phyloP scores from a whole-genome alignment of 1,140 invertebrate genomes.

The Parasteatoda tepidariorum region DNA sequence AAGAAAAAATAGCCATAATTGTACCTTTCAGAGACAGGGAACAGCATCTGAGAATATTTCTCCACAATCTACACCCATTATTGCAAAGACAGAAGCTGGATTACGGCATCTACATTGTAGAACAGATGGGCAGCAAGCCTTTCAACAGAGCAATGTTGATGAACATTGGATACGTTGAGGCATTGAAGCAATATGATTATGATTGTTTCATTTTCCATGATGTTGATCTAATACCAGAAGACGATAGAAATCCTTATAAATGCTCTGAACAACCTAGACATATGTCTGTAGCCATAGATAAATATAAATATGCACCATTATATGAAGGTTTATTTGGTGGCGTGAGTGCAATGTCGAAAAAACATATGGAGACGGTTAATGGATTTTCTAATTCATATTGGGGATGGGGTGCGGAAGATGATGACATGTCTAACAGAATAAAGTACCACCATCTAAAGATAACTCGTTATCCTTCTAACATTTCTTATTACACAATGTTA shows the following conservation, averaged over 20 bases:
- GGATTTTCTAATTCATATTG: constrained; percentile 93
- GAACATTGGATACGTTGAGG: constrained; percentile 94
- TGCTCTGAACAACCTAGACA: constrained; percentile 77
- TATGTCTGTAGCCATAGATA: constrained; percentile 65
- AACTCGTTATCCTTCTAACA: too few relatives aligned
- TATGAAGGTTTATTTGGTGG: constrained; percentile 74
- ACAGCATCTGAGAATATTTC: constrained; percentile 70
- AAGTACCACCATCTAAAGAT: too few relatives aligned
- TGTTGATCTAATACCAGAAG: constrained; percentile 92
- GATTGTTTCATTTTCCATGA: constrained; percentile 95
- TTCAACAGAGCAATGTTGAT: constrained; percentile 95
- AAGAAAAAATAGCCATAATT: constrained; percentile 70
- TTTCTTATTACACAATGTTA: too few relatives aligned
- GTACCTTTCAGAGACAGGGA: constrained; percentile 72
- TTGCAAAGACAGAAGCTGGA: constrained; percentile 73
- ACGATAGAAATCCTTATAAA: constrained; percentile 91
- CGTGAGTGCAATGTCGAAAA: constrained; percentile 83
- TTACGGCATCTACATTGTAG: constrained; percentile 74
- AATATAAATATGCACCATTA: constrained; percentile 65
- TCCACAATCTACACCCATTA: constrained; percentile 73
- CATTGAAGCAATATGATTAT: constrained; percentile 76
- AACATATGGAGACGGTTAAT: constrained; percentile 85
- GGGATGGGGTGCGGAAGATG: constrained; percentile 94
- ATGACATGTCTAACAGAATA: constrained; percentile 91
- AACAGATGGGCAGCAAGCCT: constrained; percentile 73